Base-by-base conservation (phyloP, 1,140 invertebrate genomes). In the Alviniconcha marisindica region DNA sequence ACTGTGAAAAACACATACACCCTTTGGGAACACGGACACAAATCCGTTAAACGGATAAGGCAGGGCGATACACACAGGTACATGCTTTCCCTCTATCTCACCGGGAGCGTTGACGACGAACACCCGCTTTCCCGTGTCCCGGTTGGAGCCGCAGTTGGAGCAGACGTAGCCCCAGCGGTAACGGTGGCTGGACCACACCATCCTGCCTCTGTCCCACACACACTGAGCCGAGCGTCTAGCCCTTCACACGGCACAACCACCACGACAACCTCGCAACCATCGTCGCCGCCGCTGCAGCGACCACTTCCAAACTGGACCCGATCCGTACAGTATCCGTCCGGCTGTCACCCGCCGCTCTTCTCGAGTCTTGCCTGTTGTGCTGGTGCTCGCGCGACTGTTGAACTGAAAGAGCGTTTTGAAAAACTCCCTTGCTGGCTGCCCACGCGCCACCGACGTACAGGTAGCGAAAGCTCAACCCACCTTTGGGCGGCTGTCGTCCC, bases 71-170 rank as follows among this genome's bases (percentile, higher is more conserved):
- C 40, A 74, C 71, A 42, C 71, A 42, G 14, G 71, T 21, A 5
- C 36, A 2, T 33, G 38, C 5, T 4, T 33, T 12, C 36, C 38
- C 36, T 5, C 18, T 10, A 40, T 24, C 48, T 42, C 31, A 80
- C 78, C 78, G n/a, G 78, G 77, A 80, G 78, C 78, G 40, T 80
- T 80, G 56, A 80, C 78, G 36, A 80, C 15, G 56, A 80, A 80
- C 24, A 69, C 36, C 14, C 78, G 78, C 33, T 31, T 40, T 2
- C 78, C 78, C 21, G 78, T 63, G 36, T 66, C 56, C 12, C 40
- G 78, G 36, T 63, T 42, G n/a, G 54, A 63, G 44, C 78, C 78
- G 78, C 78, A 80, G 54, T 60, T 60, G 38, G 78, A 36, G 40
- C 78, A 80, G 31, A 66, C 54, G 38, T 80, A 80, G 24, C 78